Evolutionary conservation across 2,113 vertebrate species (phyloP), one percentile per base, ranked within the genome.

Genomic region (Hydropotes inermis): DNA sequence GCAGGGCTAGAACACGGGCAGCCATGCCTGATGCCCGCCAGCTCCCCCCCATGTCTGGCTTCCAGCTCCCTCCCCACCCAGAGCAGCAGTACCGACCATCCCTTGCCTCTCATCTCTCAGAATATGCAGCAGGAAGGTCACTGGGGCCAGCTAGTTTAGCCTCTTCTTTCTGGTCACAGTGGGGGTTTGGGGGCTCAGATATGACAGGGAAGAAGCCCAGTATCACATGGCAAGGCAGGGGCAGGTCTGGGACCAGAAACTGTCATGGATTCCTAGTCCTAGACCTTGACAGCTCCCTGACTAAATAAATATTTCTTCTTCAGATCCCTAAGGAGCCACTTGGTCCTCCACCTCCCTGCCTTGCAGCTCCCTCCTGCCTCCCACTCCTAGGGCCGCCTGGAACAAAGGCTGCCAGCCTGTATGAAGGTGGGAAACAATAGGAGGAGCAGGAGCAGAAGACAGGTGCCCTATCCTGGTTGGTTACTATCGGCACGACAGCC

Each of bases 241-340:
- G 17, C 58, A 50, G 23, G 58, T 70, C 81, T 79, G 79, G 74
- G 64, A 92, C 64, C 47, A 39, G 81, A 43, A 81, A 87, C 79
- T 55, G 45, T 74, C 83, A 23, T 12, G 0, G 39, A 64, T 60
- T 93, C 64, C 58, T 30, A 54, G 76, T 25, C 39, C 87, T 91
- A 87, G 45, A 86, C 36, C 33, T 86, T 52, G 64, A 84, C 2
- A 16, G 79, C 55, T 86, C 61, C 78, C 61, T 70, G 39, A 2
- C 28, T 87, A 54, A 52, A 90, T 82, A 74, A 55, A 57, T 36
- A 50, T 36, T 61, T 58, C 61, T 88, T 55, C n/a, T 33, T 23
- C 21, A 8, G 23, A 7, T 45, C 54, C 39, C 81, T 33, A n/a
- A 89, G n/a, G 30, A 89, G 81, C 39, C 33, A 27, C 50, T 12